Evolutionary conservation across 2,888 invertebrate species (phyloP), one percentile per base, ranked within the genome.

Genomic region (Conistra vaccinii): DNA sequence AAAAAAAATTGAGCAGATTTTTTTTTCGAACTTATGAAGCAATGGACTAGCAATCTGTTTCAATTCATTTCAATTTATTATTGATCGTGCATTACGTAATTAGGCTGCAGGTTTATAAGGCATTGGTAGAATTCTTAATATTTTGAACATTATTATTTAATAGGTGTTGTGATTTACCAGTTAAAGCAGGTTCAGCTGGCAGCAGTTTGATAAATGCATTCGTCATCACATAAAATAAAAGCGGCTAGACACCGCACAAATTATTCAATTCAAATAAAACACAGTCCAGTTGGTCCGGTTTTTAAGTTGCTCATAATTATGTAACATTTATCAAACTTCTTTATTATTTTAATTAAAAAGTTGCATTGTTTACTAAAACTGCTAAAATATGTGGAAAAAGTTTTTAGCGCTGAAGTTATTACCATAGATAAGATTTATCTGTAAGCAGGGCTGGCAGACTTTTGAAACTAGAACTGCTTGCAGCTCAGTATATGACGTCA

Each of bases 371-470:
- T 74, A n/a, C 32, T 29, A 20, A 57, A 32, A 12, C 58, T 26
- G 61, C 29, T 32, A 26, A 35, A 29, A 65, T 42, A 55, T 32
- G 26, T 58, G 55, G 29, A 65, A 72, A 10, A 58, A 53, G 68
- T 60, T 69, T 58, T 55, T 51, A 39, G 29, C 58, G 53, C 68
- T 39, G 17, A 12, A 23, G n/a, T 29, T 5, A 65, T 32, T 57
- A 53, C 65, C 70, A 55, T 26, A 61, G 32, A 68, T 55, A 69
- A 79, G 48, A 74, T 69, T 69, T 55, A 79, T 69, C 29, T 76
- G 4, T 10, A 45, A 29, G 20, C 45, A 69, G 58, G 78, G 58
- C 32, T 79, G 69, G 26, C 48, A 48, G 12, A n/a, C 35, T 53
- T 51, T n/a, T 4, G n/a, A 45, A 17, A 29, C 2, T 48, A 5